Conservation (phyloP, 2,888 invertebrate species). For the Apoderus coryli region DNA sequence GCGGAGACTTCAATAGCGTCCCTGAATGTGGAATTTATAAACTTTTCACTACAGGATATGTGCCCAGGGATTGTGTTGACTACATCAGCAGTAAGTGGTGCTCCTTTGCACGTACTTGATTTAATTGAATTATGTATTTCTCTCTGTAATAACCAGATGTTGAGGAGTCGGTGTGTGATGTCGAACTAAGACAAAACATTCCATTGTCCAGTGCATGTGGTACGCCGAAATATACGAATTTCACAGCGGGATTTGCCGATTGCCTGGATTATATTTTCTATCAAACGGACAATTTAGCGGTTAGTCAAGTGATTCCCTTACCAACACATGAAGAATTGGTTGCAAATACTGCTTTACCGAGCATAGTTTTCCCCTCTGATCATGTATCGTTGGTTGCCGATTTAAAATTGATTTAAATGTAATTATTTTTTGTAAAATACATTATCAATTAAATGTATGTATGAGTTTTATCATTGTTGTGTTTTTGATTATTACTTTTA, state of each 20-base stretch:
- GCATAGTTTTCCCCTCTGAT: constrained; percentile 83
- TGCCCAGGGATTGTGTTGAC: constrained; percentile 50
- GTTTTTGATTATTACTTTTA: too few relatives aligned
- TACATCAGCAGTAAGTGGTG: constrained; percentile 72
- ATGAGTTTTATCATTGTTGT: too few relatives aligned
- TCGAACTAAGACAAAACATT: constrained; percentile 51
- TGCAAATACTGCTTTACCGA: constrained; percentile 68
- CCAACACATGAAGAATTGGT: constrained; percentile 65
- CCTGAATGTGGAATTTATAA: constrained; percentile 75
- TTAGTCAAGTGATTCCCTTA: constrained; percentile 62
- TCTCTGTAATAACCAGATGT: too few relatives aligned
- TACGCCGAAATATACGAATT: constrained; percentile 75
- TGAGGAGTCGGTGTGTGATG: constrained; percentile 46
- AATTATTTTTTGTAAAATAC: constrained; percentile 4
- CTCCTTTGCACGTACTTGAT: too few relatives aligned
- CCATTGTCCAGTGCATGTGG: constrained; percentile 69
- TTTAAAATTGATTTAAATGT: constrained; percentile 39
- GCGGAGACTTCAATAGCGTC: constrained; percentile 89
- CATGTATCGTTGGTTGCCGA: constrained; percentile 83
- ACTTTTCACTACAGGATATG: constrained; percentile 54
- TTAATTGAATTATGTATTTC: too few relatives aligned
- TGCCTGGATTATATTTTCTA: constrained; percentile 90
- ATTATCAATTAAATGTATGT: too few relatives aligned
- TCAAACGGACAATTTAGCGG: constrained; percentile 45
- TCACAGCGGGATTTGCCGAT: constrained; percentile 65